Base-by-base conservation (phyloP, 1,140 invertebrate genomes). In the Melipona quadrifasciata region DNA sequence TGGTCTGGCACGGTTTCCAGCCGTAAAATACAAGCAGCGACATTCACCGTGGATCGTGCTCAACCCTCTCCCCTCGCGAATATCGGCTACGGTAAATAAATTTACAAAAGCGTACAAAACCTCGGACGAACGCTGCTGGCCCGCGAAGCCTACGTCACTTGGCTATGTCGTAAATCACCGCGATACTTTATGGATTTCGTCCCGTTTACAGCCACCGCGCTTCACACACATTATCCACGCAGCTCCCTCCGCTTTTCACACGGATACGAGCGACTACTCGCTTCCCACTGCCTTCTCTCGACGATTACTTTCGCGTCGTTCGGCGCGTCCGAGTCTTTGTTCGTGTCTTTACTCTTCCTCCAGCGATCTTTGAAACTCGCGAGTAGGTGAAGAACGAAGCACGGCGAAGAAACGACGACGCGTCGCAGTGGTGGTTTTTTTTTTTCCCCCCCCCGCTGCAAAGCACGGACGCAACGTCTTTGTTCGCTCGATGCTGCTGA, bases 111-210 rank as follows among this genome's bases (percentile, higher is more conserved):
- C 71, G n/a, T 27, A 53, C 21, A 53, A 53, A 73, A 31, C 31
- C 11, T n/a, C 27, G 71, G 53, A 73, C 21, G 19, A 24, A 17
- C 51, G 71, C 27, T 21, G 6, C 6, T 0, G 39, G 71, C n/a
- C 24, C 24, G 24, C 14, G 39, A 47, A 47, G 34, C 34, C 34
- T n/a, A 16, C 39, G 21, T 72, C 70, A 17, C 39, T 51, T 73
- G 4, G 16, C 24, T 8, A 17, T n/a, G 1, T 31, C 74, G 53
- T 76, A 76, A 76, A 76, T 17, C 57, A 55, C 27, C 24, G 34
- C 57, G 74, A 76, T 76, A 76, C 57, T 76, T 76, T 76, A 61
- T 39, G 74, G n/a, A 73, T 73, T 73, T 73, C 47, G 17, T 2
- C 47, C 0, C 39, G 24, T 27, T 31, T 47, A 47, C 8, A 47